Conservation (phyloP, 2,888 invertebrate species). For the Xestia c-nigrum region DNA sequence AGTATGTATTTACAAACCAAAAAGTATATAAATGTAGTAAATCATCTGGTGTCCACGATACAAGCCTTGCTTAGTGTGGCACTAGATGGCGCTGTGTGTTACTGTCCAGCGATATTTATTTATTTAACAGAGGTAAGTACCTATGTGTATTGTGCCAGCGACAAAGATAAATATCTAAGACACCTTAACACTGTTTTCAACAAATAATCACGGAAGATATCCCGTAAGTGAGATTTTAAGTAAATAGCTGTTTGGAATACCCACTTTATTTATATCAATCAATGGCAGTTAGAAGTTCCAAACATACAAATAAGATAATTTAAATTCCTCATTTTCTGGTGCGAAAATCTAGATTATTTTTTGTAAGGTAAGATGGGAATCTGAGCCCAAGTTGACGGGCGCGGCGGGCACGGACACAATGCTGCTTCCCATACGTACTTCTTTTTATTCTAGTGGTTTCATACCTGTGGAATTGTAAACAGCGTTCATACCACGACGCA, state of each 20-base stretch:
- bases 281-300: background rate
- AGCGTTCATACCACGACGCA: conserved; percentile 95
- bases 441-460: background rate
- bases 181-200: background rate
- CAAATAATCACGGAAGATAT: no score
- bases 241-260: background rate
- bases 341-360: background rate
- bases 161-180: background rate
- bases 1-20: no score
- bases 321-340: background rate
- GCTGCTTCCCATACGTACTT: background rate
- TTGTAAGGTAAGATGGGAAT: background rate
- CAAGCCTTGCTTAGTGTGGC: no score
- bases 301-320: background rate
- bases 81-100: no score
- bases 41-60: no score
- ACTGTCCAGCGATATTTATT: no score
- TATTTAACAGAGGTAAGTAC: no score
- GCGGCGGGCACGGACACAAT: no score
- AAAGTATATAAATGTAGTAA: no score
- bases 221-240: no score
- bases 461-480: conserved; percentile 91
- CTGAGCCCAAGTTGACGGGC: no score
- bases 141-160: background rate
- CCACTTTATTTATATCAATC: background rate